Evolutionary conservation across 2,113 vertebrate genomes (phyloP), one percentile per base, ranked within the genome.

Genomic region (Chamaea fasciata): DNA sequence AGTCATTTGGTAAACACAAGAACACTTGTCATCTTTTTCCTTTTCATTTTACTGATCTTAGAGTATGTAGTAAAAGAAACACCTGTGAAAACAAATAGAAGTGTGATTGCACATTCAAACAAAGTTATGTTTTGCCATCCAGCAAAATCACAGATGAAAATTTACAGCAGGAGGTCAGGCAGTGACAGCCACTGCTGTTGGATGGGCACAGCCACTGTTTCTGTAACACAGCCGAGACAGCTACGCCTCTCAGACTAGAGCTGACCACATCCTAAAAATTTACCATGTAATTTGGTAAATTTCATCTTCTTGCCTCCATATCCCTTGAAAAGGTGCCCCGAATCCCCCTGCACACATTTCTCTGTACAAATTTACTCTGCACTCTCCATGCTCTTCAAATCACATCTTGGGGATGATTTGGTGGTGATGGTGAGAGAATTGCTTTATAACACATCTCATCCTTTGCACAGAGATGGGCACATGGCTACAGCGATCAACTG

Each of bases 21-120:
- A 89, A 83, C 27, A 63, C 64, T 84, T 68, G 28, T 49, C 53
- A 77, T 44, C 37, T 27, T 89, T 76, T 89, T 55, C 64, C 41
- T 78, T 92, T 94, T 84, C 63, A 49, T 75, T 87, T 78, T 82
- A 81, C 64, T 75, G 46, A 84, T 90, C 49, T 94, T 82, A 82
- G 27, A 67, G 37, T 9, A 18, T 3, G 12, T 18, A 73, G 18
- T 46, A 83, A 86, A 94, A 96, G 80, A 77, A 94, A 84, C 87
- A 95, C 91, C 96, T 94, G 94, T 31, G 60, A 89, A 86, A 95
- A 94, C 71, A 96, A 97, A 94, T 17, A 16, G 37, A 65, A 80
- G 85, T 64, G 28, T 89, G 94, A 96, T 89, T 94, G 87, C 74
- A 87, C 70, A 78, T 89, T 96, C 83, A 86, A 49, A 73, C 11